Conservation (phyloP, 2,113 vertebrate species). For the Nannobrachium achirus region DNA sequence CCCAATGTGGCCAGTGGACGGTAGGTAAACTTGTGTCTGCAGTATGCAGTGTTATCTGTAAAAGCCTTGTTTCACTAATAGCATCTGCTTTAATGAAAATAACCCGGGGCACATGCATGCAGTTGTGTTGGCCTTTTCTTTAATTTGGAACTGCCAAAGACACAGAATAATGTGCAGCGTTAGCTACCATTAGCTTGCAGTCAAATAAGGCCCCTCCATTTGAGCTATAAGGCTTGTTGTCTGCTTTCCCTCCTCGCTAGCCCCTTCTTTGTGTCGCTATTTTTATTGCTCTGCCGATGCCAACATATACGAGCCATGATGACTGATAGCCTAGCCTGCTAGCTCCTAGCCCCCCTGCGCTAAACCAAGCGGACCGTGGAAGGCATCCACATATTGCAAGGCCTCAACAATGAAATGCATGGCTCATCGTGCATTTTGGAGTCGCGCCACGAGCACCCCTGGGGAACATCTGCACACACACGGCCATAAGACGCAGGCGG, state of each 20-base stretch:
- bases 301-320: constrained; percentile 14
- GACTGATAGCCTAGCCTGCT: constrained; percentile 26
- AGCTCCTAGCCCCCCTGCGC: not conserved
- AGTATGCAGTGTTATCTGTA: too few relatives aligned
- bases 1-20: too few relatives aligned
- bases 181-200: constrained; percentile 54
- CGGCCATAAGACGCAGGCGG: constrained; percentile 37
- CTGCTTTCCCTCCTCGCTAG: constrained; percentile 20
- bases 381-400: constrained; percentile 35
- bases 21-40: too few relatives aligned
- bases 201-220: constrained; percentile 48
- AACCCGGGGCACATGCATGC: too few relatives aligned
- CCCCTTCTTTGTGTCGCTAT: constrained; percentile 62
- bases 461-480: constrained; percentile 51
- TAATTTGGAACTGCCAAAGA: too few relatives aligned
- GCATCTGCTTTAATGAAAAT: too few relatives aligned
- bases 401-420: constrained; percentile 26
- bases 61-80: too few relatives aligned
- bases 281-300: constrained; percentile 44
- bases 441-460: not conserved
- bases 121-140: too few relatives aligned
- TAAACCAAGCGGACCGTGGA: too few relatives aligned
- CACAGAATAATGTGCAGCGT: constrained; percentile 35
- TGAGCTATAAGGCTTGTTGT: constrained; percentile 24
- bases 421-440: not conserved